Evolutionary conservation across 2,888 invertebrate genomes (phyloP), one percentile per base, ranked within the genome.

Genomic region (Stenotaenia linearis): DNA sequence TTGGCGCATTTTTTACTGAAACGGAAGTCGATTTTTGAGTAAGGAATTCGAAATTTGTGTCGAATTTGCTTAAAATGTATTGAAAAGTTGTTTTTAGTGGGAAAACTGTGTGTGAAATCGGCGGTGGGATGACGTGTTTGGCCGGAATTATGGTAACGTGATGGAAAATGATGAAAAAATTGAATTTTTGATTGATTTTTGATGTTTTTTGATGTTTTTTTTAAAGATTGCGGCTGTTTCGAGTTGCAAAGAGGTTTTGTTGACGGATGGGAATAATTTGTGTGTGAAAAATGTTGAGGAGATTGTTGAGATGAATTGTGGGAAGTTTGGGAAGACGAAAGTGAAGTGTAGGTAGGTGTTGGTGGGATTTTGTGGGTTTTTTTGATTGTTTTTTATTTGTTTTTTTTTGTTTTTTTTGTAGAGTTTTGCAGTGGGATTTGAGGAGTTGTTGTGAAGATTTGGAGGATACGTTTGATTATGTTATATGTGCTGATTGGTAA

Each of bases 51-150:
- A n/a, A n/a, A n/a, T n/a, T 15, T 1, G 5, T 45, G 5, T 18
- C 1, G 15, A 40, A 40, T 2, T 40, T 40, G 21, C 12, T 56
- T 21, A 56, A 56, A 21, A 56, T 21, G 21, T 32, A 50, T 75
- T 61, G 75, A 25, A 77, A 76, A 77, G 50, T 32, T 23, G 23
- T 37, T 74, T 77, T 82, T 40, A 87, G 89, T n/a, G 89, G 89
- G 81, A 91, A 91, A 85, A 89, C 88, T 84, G 90, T 94, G 30
- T 88, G 93, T 83, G 94, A 94, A 85, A 87, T 94, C 69, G 94
- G 94, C 1, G 94, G 94, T 21, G 94, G 94, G 2, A 94, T 94
- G 92, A 93, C 93, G 23, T 93, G 93, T 83, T 87, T 94, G 35
- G 93, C 93, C 7, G 94, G 93, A 0, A 86, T 94, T 15, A 89